Evolutionary conservation across 2,113 vertebrate genomes (phyloP).

Genomic region (human): GRCh38 chr9:116645001-116645500

Average conservation of each 20-base stretch:
- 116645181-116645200: not conserved
- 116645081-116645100: not conserved
- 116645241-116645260: not conserved
- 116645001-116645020: not conserved
- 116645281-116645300: not conserved
- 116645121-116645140: not conserved
- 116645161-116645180: not conserved
- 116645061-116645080: not conserved
- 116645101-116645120: not conserved
- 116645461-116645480: not conserved
- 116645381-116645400: slow-evolving; percentile 58
- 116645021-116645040: not conserved
- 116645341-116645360: slow-evolving; percentile 5
- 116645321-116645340: slow-evolving; percentile 20
- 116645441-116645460: not conserved
- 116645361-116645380: slow-evolving; percentile 15
- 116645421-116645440: slow-evolving; percentile 20
- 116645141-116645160: not conserved
- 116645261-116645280: not conserved
- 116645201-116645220: slow-evolving; percentile 33
- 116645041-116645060: not conserved
- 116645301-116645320: slow-evolving; percentile 61
- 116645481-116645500: not conserved
- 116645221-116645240: not conserved
- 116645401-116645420: slow-evolving; percentile 68